These are phyloP conservation scores for Cryptoprocta ferox DNA, from an alignment of 2,797 vertebrate species.

Conservation along the genomic window DNA sequence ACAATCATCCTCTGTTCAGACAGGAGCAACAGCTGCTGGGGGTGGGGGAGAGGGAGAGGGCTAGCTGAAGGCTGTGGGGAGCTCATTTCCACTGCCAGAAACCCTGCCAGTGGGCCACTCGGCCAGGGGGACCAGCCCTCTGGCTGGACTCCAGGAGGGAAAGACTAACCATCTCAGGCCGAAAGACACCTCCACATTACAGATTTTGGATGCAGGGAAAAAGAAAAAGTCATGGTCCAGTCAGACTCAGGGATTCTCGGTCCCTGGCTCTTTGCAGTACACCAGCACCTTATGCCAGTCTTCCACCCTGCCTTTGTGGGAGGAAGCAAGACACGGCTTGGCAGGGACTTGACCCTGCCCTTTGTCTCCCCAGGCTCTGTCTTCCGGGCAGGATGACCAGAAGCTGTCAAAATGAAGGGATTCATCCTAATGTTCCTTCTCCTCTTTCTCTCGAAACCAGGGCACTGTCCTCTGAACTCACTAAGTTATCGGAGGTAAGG, in stretches of 20 bases:
- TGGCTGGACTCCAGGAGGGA: not conserved
- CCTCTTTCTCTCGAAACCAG: not conserved
- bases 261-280: not conserved
- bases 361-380: not conserved
- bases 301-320: not conserved
- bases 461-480: not conserved
- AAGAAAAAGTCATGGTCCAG: not conserved
- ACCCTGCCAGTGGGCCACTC: not conserved
- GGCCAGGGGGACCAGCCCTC: not conserved
- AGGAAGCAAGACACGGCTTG: not conserved
- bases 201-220: not conserved
- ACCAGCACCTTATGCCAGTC: not conserved
- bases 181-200: not conserved
- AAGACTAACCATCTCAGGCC: not conserved
- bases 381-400: not conserved
- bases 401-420: constrained; percentile 15
- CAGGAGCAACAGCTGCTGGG: constrained; percentile 33
- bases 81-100: not conserved
- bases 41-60: not conserved
- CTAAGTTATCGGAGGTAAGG: not conserved
- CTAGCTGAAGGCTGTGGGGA: not conserved
- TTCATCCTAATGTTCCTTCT: not conserved
- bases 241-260: not conserved
- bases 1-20: constrained; percentile 35
- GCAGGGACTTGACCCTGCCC: not conserved